Evolutionary conservation across 2,113 vertebrate genomes (phyloP), one percentile per base, ranked within the genome.

Genomic region (Rhinichthys klamathensis): DNA sequence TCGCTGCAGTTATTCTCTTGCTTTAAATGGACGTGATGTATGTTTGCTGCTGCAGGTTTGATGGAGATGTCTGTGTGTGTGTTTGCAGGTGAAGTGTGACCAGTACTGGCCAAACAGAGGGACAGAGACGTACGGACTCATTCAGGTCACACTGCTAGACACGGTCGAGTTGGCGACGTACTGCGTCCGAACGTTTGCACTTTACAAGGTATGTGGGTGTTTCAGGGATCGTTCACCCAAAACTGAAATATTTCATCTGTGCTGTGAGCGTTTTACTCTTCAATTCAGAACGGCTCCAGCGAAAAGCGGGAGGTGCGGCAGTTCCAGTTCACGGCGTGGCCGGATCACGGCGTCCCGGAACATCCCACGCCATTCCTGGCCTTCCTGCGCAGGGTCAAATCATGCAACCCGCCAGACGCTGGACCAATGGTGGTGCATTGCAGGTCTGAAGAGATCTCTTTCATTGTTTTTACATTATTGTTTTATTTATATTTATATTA

Each of bases 321-420:
- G 90, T 99, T 99, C 92, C 98, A 99, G 94, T 99, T 99, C 92
- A 99, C 98, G 49, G 98, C 98, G 63, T 99, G 98, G 98, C 98
- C 98, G n/a, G 98, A 99, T 90, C 98, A 99, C 2, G 98, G 98
- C 27, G 98, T 99, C 63, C 98, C 98, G 1, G 98, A 99, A 76
- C 98, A 99, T 87, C 98, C 98, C 18, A 99, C 98, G 21, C 98
- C 98, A 0, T 99, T 99, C 87, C 93, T 99, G 85, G 98, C 98
- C 93, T 99, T 99, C 92, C 92, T 99, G 80, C 91, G 98, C 86
- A 94, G 98, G 91, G 97, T 99, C 84, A 99, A 99, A 94, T 96
- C 98, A 65, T 99, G 98, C 92, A 99, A 99, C 91, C 98, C 98
- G 13, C 97, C 97, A 23, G 98, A 99, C 61, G 98, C 98, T 0